phyloP scores from a whole-genome alignment of 2,888 invertebrate species.

The Campaea margaritaria region DNA sequence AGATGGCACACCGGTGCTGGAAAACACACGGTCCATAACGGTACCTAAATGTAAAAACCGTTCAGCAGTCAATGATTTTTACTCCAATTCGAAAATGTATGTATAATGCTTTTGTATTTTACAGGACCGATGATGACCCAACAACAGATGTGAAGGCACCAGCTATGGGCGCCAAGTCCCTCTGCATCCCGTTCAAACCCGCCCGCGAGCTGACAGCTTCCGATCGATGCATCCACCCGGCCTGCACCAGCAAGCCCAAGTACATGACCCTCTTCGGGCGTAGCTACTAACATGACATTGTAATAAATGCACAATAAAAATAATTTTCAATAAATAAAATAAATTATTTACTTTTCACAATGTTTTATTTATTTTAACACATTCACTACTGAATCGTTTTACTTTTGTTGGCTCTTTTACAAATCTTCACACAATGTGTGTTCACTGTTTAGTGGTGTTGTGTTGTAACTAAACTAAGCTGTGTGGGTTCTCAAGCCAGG shows the following conservation, averaged over 20 bases:
- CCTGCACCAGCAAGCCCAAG: conserved; percentile 91
- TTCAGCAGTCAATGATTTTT: too few species aligned
- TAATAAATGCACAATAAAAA: conserved; percentile 31
- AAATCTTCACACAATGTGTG: too few species aligned
- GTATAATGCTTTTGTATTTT: conserved; percentile 41
- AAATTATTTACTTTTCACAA: conserved; percentile 43
- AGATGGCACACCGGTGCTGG: too few species aligned
- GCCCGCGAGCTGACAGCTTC: conserved; percentile 86
- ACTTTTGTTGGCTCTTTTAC: too few species aligned
- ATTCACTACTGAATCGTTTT: too few species aligned
- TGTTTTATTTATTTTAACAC: conserved; percentile 37
- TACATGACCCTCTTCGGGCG: conserved; percentile 97
- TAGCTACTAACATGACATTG: conserved; percentile 88
- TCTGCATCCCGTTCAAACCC: conserved; percentile 98
- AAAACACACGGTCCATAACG: too few species aligned
- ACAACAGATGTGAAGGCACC: conserved; percentile 91
- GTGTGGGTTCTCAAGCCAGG: too few species aligned
- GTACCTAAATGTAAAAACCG: too few species aligned
- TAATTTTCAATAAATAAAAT: conserved; percentile 53
- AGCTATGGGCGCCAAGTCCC: conserved; percentile 99
- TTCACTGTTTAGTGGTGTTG: too few species aligned
- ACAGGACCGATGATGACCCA: conserved; percentile 86
- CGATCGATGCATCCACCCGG: conserved; percentile 94
- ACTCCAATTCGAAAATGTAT: not conserved
- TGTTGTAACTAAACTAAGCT: too few species aligned